These are phyloP conservation scores for Homarus americanus DNA, from an alignment of 1,140 invertebrate species.

Conservation along the genomic window DNA sequence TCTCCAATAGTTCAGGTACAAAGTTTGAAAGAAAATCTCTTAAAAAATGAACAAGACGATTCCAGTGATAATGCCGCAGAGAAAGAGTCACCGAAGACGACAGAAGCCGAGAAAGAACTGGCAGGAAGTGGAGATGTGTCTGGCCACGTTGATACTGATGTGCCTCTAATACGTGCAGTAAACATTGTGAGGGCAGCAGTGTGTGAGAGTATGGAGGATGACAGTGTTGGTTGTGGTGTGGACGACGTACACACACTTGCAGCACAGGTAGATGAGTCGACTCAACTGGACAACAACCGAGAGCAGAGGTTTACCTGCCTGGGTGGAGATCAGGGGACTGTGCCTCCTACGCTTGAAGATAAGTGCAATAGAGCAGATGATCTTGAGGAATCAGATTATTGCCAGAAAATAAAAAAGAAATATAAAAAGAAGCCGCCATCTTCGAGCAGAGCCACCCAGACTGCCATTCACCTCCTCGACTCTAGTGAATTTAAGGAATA, in stretches of 20 bases:
- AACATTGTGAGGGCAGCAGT: too few relatives aligned
- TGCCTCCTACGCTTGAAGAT: not conserved
- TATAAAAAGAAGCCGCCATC: not conserved
- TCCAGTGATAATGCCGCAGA: not conserved
- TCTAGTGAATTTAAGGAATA: conserved; percentile 27
- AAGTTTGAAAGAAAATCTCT: not conserved
- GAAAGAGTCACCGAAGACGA: not conserved
- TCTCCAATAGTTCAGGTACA: not conserved
- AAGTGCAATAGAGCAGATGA: not conserved
- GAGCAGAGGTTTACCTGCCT: not conserved
- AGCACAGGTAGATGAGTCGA: not conserved
- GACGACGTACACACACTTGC: not conserved
- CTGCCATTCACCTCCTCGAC: conserved; percentile 12
- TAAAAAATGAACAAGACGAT: not conserved
- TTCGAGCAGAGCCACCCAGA: conserved; percentile 26
- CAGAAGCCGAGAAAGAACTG: too few relatives aligned
- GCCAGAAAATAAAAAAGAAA: conserved; percentile 1
- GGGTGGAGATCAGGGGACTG: not conserved
- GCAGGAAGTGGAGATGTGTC: too few relatives aligned
- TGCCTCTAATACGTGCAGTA: too few relatives aligned
- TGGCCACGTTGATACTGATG: too few relatives aligned
- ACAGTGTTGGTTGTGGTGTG: too few relatives aligned
- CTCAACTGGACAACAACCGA: not conserved
- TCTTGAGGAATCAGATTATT: not conserved
- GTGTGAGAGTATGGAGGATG: too few relatives aligned